Percentiles rank a stretch among this genome's conserved stretches.
Evolutionary conservation across 2,797 vertebrate species (phyloP).

Genomic region (Columba guinea): DNA sequence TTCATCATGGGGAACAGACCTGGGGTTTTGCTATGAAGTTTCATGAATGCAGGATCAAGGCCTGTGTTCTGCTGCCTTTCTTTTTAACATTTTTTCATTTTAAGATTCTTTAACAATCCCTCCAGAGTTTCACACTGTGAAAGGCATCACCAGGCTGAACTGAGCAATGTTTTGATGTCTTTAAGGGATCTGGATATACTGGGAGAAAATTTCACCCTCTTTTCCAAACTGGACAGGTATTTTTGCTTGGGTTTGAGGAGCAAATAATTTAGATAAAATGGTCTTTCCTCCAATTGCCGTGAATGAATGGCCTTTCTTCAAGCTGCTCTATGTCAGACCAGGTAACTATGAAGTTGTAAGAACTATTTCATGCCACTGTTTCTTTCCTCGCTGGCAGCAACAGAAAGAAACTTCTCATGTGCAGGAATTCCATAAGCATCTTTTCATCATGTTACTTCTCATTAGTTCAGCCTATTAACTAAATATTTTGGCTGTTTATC

Average conservation of each 20-base stretch:
- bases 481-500: neutral
- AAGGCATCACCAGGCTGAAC: neutral
- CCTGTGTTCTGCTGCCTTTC: neutral
- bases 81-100: neutral
- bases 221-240: neutral
- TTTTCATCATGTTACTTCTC: neutral
- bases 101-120: neutral
- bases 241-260: neutral
- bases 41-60: neutral
- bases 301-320: neutral
- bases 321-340: neutral
- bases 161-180: neutral
- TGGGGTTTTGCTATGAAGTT: neutral
- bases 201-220: neutral
- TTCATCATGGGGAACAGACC: rapidly evolving
- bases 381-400: neutral
- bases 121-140: neutral
- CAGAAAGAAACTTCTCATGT: neutral
- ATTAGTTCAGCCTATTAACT: neutral
- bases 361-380: neutral
- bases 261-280: neutral
- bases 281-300: neutral
- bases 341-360: neutral
- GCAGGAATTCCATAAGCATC: neutral
- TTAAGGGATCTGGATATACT: neutral